Evolutionary conservation across 1,140 invertebrate genomes (phyloP).

Genomic region (Teleogryllus occipitalis): DNA sequence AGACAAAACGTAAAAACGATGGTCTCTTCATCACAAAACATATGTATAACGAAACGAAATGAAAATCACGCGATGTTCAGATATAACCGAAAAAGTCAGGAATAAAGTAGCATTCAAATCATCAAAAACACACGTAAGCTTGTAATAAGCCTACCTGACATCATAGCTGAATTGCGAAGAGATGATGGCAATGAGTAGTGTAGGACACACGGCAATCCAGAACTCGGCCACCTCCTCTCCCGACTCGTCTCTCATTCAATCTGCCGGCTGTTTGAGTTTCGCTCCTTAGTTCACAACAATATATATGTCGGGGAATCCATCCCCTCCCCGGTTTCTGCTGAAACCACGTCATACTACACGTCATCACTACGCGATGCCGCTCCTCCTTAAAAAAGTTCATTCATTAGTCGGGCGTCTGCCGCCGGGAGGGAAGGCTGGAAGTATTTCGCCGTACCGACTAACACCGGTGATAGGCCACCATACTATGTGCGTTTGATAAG

Average conservation of each 20-base stretch:
- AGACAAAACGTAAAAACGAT: no score
- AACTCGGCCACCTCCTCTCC: not conserved
- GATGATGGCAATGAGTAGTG: not conserved
- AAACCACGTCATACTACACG: not conserved
- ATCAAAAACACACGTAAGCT: no score
- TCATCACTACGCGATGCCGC: not conserved
- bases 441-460: not conserved
- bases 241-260: not conserved
- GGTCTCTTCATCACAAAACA: no score
- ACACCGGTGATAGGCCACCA: not conserved
- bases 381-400: not conserved
- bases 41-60: no score
- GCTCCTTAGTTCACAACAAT: not conserved
- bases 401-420: not conserved
- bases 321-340: not conserved
- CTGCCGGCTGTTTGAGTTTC: slow-evolving; percentile 3
- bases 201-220: not conserved
- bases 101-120: no score
- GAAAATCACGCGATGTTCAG: no score
- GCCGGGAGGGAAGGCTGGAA: not conserved
- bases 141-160: no score
- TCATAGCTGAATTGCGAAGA: no score
- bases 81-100: no score
- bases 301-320: not conserved
- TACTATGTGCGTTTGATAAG: not conserved